A percentile compares a stretch with the other conserved stretches of the same genome.
Conservation (phyloP, 2,113 vertebrate species). For the Phylloscopus whistleri region DNA sequence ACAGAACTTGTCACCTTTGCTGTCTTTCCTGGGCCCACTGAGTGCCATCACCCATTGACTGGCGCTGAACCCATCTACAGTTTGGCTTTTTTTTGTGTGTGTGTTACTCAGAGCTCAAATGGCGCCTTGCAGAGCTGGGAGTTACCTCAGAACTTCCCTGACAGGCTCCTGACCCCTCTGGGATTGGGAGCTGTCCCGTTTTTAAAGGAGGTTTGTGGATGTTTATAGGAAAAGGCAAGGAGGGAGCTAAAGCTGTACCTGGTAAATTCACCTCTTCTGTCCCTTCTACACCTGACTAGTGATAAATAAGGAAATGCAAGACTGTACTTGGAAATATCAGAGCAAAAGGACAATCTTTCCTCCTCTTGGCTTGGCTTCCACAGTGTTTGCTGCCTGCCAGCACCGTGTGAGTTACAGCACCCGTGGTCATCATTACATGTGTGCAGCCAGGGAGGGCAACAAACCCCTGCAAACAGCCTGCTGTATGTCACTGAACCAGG, state of each 20-base stretch:
- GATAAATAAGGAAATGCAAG: constrained; percentile 8
- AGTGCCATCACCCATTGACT: background rate
- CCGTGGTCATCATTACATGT: background rate
- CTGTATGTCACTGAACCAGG: background rate
- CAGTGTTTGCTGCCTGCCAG: background rate
- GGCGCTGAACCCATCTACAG: background rate
- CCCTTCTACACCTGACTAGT: background rate
- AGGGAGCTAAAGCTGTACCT: background rate
- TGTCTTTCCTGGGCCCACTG: background rate
- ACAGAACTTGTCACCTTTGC: background rate
- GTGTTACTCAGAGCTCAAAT: background rate
- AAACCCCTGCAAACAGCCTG: background rate
- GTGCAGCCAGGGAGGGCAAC: background rate
- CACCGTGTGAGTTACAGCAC: background rate
- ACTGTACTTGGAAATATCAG: constrained; percentile 5
- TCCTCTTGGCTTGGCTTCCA: background rate
- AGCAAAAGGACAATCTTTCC: background rate
- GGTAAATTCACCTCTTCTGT: background rate
- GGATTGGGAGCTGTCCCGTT: background rate
- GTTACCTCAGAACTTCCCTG: fast-evolving
- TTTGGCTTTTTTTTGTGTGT: background rate
- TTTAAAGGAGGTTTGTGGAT: background rate
- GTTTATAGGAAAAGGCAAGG: background rate
- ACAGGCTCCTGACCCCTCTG: background rate
- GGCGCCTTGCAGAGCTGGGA: background rate